Base-by-base conservation (phyloP, 2,113 vertebrate genomes). In the Peromyscus maniculatus region DNA sequence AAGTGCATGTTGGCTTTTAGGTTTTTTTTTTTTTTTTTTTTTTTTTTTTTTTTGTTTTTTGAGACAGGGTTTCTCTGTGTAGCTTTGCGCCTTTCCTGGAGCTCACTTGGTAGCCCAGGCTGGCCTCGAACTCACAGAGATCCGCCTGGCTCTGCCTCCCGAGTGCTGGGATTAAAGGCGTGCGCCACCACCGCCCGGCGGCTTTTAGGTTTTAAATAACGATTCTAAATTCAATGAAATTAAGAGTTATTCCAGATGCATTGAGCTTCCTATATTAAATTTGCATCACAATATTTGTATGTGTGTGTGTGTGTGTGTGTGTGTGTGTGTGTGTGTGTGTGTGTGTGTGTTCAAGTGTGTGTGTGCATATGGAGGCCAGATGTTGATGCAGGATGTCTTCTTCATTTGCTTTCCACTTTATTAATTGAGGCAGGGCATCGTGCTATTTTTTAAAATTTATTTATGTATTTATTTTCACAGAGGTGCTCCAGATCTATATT, bases 161-260 rank as follows among this genome's bases (percentile, higher is more conserved):
- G n/a, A n/a, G n/a, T n/a, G n/a, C n/a, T n/a, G n/a, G n/a, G n/a
- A n/a, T n/a, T n/a, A n/a, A n/a, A n/a, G n/a, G n/a, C n/a, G n/a
- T n/a, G n/a, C n/a, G n/a, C n/a, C n/a, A n/a, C n/a, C n/a, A n/a
- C n/a, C n/a, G n/a, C n/a, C n/a, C n/a, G n/a, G n/a, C n/a, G 77
- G 8, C 43, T 91, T 87, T 83, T 88, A 55, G 80, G 24, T 72
- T 86, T 55, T 39, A 79, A 91, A 74, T 55, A 83, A 31, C 62
- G 71, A 78, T 69, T 46, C 52, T 91, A n/a, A 88, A 43, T 79
- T 66, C 3, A 72, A 22, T 78, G 64, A 97, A 75, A n/a, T 90
- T 66, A 86, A 67, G 24, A 84, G 69, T 57, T 49, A 52, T 49
- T 49, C n/a, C 88, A 39, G 21, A 77, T 64, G 33, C 28, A 66